Conservation (phyloP, 2,113 vertebrate species). For the Vanacampus margaritifer region DNA sequence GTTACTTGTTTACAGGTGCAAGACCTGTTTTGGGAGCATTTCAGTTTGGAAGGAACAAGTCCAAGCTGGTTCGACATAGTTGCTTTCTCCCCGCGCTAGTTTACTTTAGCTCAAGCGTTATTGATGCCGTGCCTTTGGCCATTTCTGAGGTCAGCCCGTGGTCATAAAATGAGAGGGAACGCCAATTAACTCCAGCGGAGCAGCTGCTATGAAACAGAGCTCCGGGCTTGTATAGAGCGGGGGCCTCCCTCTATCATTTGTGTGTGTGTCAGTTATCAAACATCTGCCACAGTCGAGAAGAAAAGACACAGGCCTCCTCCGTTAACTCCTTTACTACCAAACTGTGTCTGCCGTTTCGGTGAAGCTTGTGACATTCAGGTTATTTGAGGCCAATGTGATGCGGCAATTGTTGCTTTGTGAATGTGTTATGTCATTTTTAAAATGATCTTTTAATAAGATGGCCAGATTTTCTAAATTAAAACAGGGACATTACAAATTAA, state of each 20-base stretch:
- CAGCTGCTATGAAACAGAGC: conserved; percentile 60
- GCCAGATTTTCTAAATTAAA: no score
- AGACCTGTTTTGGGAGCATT: conserved; percentile 48
- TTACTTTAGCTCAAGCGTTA: conserved; percentile 16
- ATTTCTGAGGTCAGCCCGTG: conserved; percentile 39
- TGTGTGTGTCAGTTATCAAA: conserved; percentile 73
- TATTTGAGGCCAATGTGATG: neutral
- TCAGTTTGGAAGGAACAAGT: conserved; percentile 47
- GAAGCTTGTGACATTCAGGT: neutral
- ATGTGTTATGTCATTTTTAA: neutral
- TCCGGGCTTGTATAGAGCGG: conserved; percentile 32
- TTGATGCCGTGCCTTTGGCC: conserved; percentile 19
- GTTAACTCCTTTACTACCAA: conserved; percentile 43
- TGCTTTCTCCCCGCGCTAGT: conserved; percentile 17
- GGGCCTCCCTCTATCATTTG: conserved; percentile 23
- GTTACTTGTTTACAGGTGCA: conserved; percentile 48
- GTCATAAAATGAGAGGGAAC: conserved; percentile 28
- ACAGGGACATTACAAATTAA: no score
- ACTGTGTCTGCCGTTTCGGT: conserved; percentile 22
- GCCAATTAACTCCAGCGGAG: conserved; percentile 53
- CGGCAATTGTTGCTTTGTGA: neutral
- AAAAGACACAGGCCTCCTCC: conserved; percentile 54
- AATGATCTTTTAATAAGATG: no score
- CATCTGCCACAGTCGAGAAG: conserved; percentile 78
- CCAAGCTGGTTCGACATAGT: conserved; percentile 40